phyloP scores from a whole-genome alignment of 2,113 vertebrate genomes.

The Meles meles region DNA sequence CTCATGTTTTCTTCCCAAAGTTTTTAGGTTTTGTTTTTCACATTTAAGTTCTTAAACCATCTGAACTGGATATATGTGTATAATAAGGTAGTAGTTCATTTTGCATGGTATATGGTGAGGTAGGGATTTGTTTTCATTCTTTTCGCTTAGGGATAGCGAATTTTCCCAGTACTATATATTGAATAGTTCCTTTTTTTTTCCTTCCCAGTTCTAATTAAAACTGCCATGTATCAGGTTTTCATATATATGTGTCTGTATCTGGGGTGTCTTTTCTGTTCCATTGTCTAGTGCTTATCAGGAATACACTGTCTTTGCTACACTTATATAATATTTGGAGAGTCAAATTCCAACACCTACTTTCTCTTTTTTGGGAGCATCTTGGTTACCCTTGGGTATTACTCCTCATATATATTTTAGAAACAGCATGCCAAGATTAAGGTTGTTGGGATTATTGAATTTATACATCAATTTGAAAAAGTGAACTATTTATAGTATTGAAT shows the following conservation, averaged over 20 bases:
- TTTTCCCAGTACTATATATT: background rate
- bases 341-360: background rate
- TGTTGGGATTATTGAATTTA: background rate
- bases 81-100: background rate
- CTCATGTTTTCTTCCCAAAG: slow-evolving; percentile 2
- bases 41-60: background rate
- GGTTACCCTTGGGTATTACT: background rate
- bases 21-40: slow-evolving; percentile 7
- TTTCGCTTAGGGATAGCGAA: background rate
- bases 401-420: background rate
- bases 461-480: background rate
- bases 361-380: background rate
- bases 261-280: background rate
- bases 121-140: background rate
- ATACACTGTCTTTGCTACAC: background rate
- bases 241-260: background rate
- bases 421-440: background rate
- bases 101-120: background rate
- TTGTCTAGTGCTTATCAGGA: background rate
- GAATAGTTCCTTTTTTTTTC: background rate
- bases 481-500: background rate
- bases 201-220: slow-evolving; percentile 2
- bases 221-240: slow-evolving; percentile 12
- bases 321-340: background rate
- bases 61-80: background rate